Percentiles rank a stretch among this genome's conserved stretches.
These are phyloP conservation scores for Denticeps clupeoides DNA, from an alignment of 2,797 vertebrate genomes.

Conservation along the genomic window DNA sequence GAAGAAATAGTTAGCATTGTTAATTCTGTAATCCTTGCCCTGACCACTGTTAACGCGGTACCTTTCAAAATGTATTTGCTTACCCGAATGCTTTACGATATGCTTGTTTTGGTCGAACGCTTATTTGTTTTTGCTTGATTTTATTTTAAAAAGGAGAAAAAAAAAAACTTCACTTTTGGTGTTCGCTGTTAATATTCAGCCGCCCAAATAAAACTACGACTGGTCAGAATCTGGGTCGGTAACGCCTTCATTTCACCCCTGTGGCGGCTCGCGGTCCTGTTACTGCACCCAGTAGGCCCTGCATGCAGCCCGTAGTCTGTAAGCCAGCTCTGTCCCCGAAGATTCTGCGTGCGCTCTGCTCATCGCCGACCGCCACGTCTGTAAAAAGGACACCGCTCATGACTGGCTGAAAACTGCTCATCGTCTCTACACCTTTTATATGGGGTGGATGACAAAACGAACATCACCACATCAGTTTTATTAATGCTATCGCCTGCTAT, in stretches of 20 bases:
- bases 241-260: constrained; percentile 20
- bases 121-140: constrained; percentile 28
- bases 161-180: constrained; percentile 23
- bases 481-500: no score
- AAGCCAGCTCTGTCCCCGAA: no score
- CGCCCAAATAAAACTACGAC: constrained; percentile 36
- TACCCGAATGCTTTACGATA: constrained; percentile 12
- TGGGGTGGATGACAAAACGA: no score
- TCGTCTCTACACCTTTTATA: no score
- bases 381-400: no score
- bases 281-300: no score
- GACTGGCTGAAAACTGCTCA: no score
- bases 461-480: no score
- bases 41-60: constrained; percentile 27
- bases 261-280: no score
- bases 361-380: no score
- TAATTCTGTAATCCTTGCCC: constrained; percentile 27
- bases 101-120: constrained; percentile 12
- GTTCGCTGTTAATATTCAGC: constrained; percentile 32
- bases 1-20: constrained; percentile 13
- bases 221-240: constrained; percentile 22
- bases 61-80: constrained; percentile 18
- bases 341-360: no score
- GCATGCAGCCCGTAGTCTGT: no score
- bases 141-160: constrained; percentile 27